Percentiles rank a stretch among this genome's conserved stretches.
These are phyloP conservation scores for Tapirus terrestris DNA, from an alignment of 2,113 vertebrate species.

Conservation along the genomic window DNA sequence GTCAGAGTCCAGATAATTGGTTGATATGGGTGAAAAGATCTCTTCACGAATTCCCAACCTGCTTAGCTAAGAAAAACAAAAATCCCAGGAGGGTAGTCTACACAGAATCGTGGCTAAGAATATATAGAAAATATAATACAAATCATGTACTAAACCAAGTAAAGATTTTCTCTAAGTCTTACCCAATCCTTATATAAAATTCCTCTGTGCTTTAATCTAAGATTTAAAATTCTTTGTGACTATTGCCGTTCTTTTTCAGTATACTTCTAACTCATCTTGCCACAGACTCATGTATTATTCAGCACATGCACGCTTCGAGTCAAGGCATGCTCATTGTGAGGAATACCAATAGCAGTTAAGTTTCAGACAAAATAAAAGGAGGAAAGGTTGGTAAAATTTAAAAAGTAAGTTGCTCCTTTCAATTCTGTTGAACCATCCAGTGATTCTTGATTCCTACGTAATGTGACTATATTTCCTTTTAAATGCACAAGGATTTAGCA, in stretches of 20 bases:
- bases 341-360: slow-evolving; percentile 45
- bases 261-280: slow-evolving; percentile 46
- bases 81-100: background rate
- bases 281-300: slow-evolving; percentile 56
- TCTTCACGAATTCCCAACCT: slow-evolving; percentile 16
- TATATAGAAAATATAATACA: slow-evolving; percentile 29
- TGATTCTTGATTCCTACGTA: background rate
- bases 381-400: slow-evolving; percentile 31
- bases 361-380: slow-evolving; percentile 43
- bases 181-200: background rate
- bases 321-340: background rate
- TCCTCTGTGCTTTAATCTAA: slow-evolving; percentile 10
- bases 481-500: background rate
- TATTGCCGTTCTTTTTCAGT: background rate
- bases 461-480: background rate
- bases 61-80: slow-evolving; percentile 11
- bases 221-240: slow-evolving; percentile 50
- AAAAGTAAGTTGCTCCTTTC: background rate
- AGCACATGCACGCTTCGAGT: background rate
- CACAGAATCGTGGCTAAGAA: background rate
- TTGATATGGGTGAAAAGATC: background rate
- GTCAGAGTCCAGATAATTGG: background rate
- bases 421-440: background rate
- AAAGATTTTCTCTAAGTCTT: background rate
- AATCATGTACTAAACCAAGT: slow-evolving; percentile 47